Base-by-base conservation (phyloP, 2,113 vertebrate species). In the Manacus vitellinus region DNA sequence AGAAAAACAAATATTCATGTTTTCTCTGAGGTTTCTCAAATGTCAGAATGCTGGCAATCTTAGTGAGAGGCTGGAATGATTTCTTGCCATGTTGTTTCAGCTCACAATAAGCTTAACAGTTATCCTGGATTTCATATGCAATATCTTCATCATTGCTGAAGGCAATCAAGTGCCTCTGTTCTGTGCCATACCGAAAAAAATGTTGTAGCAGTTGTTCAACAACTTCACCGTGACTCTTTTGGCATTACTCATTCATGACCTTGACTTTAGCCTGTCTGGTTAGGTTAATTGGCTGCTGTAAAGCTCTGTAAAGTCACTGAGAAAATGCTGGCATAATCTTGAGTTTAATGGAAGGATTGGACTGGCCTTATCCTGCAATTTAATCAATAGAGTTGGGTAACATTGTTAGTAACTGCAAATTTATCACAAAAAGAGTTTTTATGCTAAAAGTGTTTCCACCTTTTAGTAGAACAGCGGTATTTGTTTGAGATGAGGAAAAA, bases 141-240 rank as follows among this genome's bases (percentile, higher is more conserved):
- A 73, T 75, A 58, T 72, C 61, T 85, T 79, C 33, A 77, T 65
- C 46, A 65, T 43, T 94, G 51, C 79, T 95, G 88, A 82, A 97
- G 78, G 65, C 67, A 85, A 35, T 70, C 22, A 37, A 65, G 71
- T 25, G 47, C 79, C 89, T 92, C 73, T 80, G 13, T 88, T 84
- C 75, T 43, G 10, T 95, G 84, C 85, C 73, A 72, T 88, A 76
- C 16, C 15, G 31, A 4, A 0, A 22, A 62, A 75, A 92, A 77
- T 30, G 10, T 49, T 89, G 56, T 68, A 87, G 47, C 52, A 55
- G 18, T 91, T 92, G 44, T 72, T 93, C 49, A 88, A 74, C 37
- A 85, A 13, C 14, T 77, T 74, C 59, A 54, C 17, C 61, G 35
- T 47, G 49, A 24, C 37, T 82, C 54, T 72, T 89, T 85, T 27